Evolutionary conservation across 2,113 vertebrate genomes (phyloP), one percentile per base, ranked within the genome.

Genomic region (Scortum barcoo): DNA sequence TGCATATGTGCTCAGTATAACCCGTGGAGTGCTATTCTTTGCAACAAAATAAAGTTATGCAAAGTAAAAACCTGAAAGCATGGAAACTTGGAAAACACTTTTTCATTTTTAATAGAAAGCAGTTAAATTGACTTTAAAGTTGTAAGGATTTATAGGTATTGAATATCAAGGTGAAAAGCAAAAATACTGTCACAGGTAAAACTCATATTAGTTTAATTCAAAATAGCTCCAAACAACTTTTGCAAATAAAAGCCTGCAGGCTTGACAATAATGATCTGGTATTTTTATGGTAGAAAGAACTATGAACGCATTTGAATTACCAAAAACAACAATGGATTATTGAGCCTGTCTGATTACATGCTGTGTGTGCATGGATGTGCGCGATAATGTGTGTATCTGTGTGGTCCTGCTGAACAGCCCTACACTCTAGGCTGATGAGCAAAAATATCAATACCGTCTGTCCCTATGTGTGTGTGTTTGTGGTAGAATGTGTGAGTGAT

Each of bases 381-480:
- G 0, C 2, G 11, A 9, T 48, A n/a, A 42, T 72, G 61, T 46
- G 79, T 65, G 48, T 70, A 30, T 76, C 57, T 40, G 70, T 78
- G 70, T 65, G 73, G 28, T 81, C 54, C 77, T 46, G 30, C 66
- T 62, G 57, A 83, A 86, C 72, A 81, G 58, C 80, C 81, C 65
- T 61, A 81, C 86, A 77, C 85, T 76, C 69, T 42, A 30, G 70
- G 62, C 84, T 80, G 86, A 86, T 87, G 91, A 75, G 78, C 81
- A 77, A 91, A 91, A 89, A 92, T 91, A 91, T 92, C 89, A 91
- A 94, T 92, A 93, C 79, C 54, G 84, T 88, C 90, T 92, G 82
- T 88, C 80, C 68, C 62, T 70, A 0, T 85, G 56, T 72, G 62
- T 80, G 78, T 62, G 73, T 72, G 61, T n/a, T n/a, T n/a, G n/a